Percentiles rank a stretch among this genome's conserved stretches.
These are phyloP conservation scores for Lamellibrachia satsuma DNA, from an alignment of 2,888 invertebrate species.

Conservation along the genomic window DNA sequence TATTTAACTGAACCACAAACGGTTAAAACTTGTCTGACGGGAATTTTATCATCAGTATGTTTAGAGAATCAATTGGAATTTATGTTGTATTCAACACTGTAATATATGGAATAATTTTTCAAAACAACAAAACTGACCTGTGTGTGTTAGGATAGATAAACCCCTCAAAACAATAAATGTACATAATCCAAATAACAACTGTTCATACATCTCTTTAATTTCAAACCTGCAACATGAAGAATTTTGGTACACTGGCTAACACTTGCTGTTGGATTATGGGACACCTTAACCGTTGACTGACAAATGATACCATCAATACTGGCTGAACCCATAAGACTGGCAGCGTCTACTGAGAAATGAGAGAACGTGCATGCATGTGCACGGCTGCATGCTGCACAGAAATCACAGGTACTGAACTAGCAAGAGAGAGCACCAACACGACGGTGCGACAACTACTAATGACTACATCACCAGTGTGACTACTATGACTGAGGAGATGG, in stretches of 20 bases:
- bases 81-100: neutral
- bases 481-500: neutral
- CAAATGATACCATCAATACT: neutral
- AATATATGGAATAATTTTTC: neutral
- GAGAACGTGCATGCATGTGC: neutral
- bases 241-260: neutral
- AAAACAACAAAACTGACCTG: neutral
- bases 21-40: too few species aligned
- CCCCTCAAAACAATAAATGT: neutral
- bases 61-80: neutral
- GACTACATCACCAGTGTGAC: neutral
- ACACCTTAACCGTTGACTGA: neutral
- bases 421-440: neutral
- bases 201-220: neutral
- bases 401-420: neutral
- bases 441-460: slow-evolving; percentile 7
- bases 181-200: neutral
- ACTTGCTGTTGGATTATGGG: neutral
- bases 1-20: too few species aligned
- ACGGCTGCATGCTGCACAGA: neutral
- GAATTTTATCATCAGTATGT: too few species aligned
- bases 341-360: neutral
- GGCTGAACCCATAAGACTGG: neutral
- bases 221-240: neutral
- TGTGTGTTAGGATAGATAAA: neutral